These are phyloP conservation scores for Peromyscus maniculatus DNA, from an alignment of 2,113 vertebrate genomes.

Conservation along the genomic window DNA sequence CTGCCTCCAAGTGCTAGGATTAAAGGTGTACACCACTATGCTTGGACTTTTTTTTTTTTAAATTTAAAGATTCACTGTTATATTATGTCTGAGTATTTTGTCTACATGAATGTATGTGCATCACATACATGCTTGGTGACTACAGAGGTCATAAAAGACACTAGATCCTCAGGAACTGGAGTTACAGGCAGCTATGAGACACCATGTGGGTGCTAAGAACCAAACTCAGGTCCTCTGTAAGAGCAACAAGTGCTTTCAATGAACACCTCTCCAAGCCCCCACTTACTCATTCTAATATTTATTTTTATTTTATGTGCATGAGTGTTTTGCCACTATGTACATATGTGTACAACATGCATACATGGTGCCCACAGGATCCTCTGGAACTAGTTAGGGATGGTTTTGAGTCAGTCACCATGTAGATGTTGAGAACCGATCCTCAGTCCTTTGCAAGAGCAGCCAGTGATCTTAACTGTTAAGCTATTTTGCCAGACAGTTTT, in stretches of 20 bases:
- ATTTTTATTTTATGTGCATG: neutral
- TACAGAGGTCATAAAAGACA: neutral
- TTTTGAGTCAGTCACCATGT: neutral
- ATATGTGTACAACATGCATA: neutral
- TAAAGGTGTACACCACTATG: neutral
- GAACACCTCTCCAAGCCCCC: no score
- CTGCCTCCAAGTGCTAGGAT: neutral
- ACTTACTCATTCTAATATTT: neutral
- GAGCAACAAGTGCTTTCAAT: neutral
- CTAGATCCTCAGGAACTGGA: neutral
- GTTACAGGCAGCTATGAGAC: neutral
- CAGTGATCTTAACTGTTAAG: neutral
- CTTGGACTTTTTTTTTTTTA: neutral
- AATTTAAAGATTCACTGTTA: neutral
- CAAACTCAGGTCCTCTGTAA: neutral
- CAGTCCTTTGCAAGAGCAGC: neutral
- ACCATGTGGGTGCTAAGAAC: neutral
- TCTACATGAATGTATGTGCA: neutral
- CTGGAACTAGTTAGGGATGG: neutral
- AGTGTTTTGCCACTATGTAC: neutral
- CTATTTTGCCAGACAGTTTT: neutral
- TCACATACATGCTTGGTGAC: neutral
- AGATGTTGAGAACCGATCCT: neutral
- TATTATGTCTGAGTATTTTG: neutral
- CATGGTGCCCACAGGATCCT: neutral